A percentile compares a stretch with the other conserved stretches of the same genome.
Evolutionary conservation across 2,797 vertebrate genomes (phyloP).

Genomic region (Trachurus trachurus): DNA sequence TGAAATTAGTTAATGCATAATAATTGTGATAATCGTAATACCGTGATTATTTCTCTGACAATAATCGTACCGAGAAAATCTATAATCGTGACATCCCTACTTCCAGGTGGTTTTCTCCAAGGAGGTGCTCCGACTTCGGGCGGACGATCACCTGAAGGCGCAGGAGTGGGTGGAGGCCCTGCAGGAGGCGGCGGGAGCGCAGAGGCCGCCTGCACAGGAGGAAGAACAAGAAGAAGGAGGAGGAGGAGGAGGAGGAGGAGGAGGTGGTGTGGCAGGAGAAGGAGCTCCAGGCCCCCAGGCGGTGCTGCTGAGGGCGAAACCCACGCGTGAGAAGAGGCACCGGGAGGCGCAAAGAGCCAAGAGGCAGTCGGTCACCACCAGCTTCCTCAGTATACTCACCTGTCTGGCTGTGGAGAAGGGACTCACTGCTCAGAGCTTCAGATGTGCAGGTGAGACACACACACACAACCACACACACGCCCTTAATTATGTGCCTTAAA

Average conservation of each 20-base stretch:
- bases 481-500: not conserved
- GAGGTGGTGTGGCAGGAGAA: slow-evolving; percentile 67
- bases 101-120: slow-evolving; percentile 85
- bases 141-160: slow-evolving; percentile 89
- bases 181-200: slow-evolving; percentile 83
- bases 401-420: slow-evolving; percentile 96
- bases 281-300: slow-evolving; percentile 78
- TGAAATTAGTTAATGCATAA: too few species aligned
- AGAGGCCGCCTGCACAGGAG: slow-evolving; percentile 68
- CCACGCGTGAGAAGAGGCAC: slow-evolving; percentile 79
- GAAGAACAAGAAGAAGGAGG: slow-evolving; percentile 56
- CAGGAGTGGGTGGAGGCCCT: slow-evolving; percentile 94
- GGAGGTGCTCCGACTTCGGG: slow-evolving; percentile 90
- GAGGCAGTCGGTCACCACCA: slow-evolving; percentile 96
- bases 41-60: too few species aligned
- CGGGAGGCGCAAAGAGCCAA: slow-evolving; percentile 89
- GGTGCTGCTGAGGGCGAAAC: slow-evolving; percentile 78
- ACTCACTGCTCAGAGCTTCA: slow-evolving; percentile 97
- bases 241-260: too few species aligned
- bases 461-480: not conserved
- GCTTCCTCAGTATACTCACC: slow-evolving; percentile 97
- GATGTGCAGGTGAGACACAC: slow-evolving; percentile 93
- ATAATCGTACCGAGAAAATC: too few species aligned
- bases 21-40: too few species aligned
- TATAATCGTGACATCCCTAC: too few species aligned